Conservation (phyloP, 2,113 vertebrate genomes). For the Etheostoma spectabile region DNA sequence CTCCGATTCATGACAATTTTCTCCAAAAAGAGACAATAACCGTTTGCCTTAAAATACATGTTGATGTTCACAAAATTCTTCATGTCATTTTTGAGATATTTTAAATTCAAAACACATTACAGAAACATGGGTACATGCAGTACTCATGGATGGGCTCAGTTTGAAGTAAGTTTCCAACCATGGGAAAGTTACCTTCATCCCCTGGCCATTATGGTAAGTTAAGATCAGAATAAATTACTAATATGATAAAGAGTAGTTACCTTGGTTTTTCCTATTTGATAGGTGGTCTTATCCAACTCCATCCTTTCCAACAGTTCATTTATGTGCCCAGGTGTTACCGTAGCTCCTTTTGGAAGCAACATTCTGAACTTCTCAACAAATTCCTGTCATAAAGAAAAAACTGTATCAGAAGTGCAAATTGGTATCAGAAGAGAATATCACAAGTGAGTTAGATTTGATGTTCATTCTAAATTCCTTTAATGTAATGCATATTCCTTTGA, state of each 20-base stretch:
- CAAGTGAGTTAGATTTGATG: not conserved
- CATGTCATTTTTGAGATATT: not conserved
- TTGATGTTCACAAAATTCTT: slow-evolving; percentile 3
- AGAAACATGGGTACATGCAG: not conserved
- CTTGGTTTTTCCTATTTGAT: slow-evolving; percentile 95
- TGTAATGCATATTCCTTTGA: not conserved
- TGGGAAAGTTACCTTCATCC: not conserved
- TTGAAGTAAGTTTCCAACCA: not conserved
- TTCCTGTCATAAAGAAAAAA: slow-evolving; percentile 77
- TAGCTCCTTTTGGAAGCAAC: slow-evolving; percentile 87
- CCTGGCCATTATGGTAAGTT: not conserved
- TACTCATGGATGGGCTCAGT: not conserved
- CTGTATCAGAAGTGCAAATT: not conserved
- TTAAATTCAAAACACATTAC: not conserved
- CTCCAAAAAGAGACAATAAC: not conserved
- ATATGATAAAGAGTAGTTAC: slow-evolving; percentile 70
- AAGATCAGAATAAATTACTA: not conserved
- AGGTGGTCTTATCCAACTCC: slow-evolving; percentile 83
- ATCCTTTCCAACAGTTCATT: slow-evolving; percentile 86
- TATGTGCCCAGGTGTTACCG: slow-evolving; percentile 86
- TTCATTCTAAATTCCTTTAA: not conserved
- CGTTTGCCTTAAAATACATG: not conserved
- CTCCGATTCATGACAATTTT: not conserved
- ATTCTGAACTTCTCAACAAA: slow-evolving; percentile 91
- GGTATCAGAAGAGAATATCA: not conserved